Conservation (phyloP, 2,888 invertebrate species). For the Agrotis exclamationis region DNA sequence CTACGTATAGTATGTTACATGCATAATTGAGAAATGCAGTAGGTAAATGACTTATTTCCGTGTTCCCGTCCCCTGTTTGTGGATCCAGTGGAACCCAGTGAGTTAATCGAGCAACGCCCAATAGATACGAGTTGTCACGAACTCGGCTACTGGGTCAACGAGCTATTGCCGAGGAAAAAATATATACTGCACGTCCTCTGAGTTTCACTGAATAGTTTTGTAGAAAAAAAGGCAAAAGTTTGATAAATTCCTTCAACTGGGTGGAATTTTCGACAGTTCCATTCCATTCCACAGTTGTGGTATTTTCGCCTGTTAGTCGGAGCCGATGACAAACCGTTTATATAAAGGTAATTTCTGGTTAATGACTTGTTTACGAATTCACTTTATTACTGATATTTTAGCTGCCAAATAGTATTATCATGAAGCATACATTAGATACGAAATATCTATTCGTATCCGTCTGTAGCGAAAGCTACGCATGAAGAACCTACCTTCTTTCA, state of each 20-base stretch:
- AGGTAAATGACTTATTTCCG: constrained; percentile 62
- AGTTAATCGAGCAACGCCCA: constrained; percentile 68
- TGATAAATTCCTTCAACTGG: constrained; percentile 6
- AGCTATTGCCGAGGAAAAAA: constrained; percentile 73
- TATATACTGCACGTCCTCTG: constrained; percentile 52
- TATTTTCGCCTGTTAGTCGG: constrained; percentile 9
- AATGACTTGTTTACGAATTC: constrained; percentile 40
- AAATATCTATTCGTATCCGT: not conserved
- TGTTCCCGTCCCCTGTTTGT: constrained; percentile 57
- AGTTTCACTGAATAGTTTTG: constrained; percentile 50
- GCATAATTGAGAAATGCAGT: constrained; percentile 45
- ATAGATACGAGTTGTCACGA: constrained; percentile 82
- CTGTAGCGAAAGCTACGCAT: not conserved
- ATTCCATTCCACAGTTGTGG: not conserved
- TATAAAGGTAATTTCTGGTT: constrained; percentile 22
- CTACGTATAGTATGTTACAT: constrained; percentile 12
- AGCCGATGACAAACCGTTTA: constrained; percentile 26
- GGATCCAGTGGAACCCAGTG: constrained; percentile 55
- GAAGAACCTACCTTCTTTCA: not conserved
- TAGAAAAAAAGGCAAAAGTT: constrained; percentile 20
- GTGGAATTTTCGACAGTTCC: constrained; percentile 12
- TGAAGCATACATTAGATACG: constrained; percentile 5
- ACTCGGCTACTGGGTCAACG: constrained; percentile 87
- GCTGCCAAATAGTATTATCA: constrained; percentile 34
- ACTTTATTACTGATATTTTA: constrained; percentile 16